Percentiles rank a stretch among this genome's conserved stretches.
Evolutionary conservation across 1,140 invertebrate genomes (phyloP).

Genomic region (Marisa cornuarietis): DNA sequence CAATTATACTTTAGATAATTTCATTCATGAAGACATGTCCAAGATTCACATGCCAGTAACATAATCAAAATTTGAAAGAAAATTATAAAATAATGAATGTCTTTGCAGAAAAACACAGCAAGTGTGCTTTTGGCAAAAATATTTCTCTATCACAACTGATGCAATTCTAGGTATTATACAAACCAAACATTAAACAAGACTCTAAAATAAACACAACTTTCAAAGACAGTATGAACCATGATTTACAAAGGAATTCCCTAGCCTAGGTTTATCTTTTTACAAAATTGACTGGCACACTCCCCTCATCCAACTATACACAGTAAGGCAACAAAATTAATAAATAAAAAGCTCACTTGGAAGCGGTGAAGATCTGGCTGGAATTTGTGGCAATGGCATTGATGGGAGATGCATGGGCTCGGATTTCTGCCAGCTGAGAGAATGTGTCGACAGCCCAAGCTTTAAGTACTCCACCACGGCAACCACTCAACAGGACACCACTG

Average conservation of each 20-base stretch:
- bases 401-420: conserved; percentile 78
- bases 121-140: too few relatives aligned
- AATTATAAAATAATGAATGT: too few relatives aligned
- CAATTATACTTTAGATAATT: too few relatives aligned
- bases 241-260: neutral
- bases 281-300: neutral
- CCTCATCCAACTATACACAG: neutral
- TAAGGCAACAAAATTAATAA: too few relatives aligned
- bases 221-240: neutral
- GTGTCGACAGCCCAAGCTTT: conserved; percentile 77
- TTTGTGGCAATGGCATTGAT: conserved; percentile 82
- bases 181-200: neutral
- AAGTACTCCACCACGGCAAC: conserved; percentile 80
- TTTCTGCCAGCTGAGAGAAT: conserved; percentile 75
- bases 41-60: too few relatives aligned
- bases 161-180: neutral
- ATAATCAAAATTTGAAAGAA: too few relatives aligned
- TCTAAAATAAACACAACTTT: neutral
- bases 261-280: neutral
- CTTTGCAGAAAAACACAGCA: too few relatives aligned
- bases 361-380: conserved; percentile 79
- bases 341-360: conserved; percentile 70
- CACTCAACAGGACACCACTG: conserved; percentile 74
- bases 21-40: too few relatives aligned
- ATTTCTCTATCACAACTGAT: neutral